Percentiles rank a stretch among this genome's conserved stretches.
Conservation (phyloP, 1,140 invertebrate genomes). For the Drosophila teissieri region DNA sequence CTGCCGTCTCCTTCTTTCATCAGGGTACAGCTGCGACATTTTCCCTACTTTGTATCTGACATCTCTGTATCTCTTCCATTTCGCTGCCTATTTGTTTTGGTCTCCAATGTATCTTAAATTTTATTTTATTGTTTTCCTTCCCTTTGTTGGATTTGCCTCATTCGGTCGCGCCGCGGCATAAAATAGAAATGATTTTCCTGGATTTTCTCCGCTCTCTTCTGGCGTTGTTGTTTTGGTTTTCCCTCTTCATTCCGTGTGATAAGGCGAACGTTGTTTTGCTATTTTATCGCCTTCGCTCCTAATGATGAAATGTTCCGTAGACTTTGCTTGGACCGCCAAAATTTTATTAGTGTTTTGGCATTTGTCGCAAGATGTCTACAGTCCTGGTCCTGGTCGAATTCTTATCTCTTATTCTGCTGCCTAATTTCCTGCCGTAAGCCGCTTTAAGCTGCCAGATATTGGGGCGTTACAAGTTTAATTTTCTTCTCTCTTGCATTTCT, state of each 20-base stretch:
- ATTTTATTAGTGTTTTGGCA: slow-evolving; percentile 75
- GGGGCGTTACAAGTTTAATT: slow-evolving; percentile 48
- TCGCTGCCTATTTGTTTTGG: slow-evolving; percentile 77
- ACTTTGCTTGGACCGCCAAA: slow-evolving; percentile 23
- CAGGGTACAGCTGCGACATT: slow-evolving; percentile 65
- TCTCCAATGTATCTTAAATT: slow-evolving; percentile 79
- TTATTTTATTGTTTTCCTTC: slow-evolving; percentile 77
- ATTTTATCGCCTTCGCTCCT: slow-evolving; percentile 65
- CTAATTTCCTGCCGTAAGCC: slow-evolving; percentile 66
- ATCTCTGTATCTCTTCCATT: slow-evolving; percentile 44
- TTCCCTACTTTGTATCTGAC: slow-evolving; percentile 43
- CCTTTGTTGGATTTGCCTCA: slow-evolving; percentile 23
- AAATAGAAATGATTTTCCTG: slow-evolving; percentile 47
- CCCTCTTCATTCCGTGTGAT: slow-evolving; percentile 23
- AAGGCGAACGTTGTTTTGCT: slow-evolving; percentile 47
- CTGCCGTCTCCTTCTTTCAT: background rate
- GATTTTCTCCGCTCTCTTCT: slow-evolving; percentile 35
- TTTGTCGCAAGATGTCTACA: slow-evolving; percentile 63
- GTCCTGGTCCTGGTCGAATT: background rate
- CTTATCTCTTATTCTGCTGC: slow-evolving; percentile 45
- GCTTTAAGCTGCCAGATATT: slow-evolving; percentile 63
- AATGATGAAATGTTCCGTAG: slow-evolving; percentile 62
- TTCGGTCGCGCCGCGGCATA: slow-evolving; percentile 43
- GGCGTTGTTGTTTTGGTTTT: slow-evolving; percentile 16
- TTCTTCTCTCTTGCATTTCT: slow-evolving; percentile 4